phyloP scores from a whole-genome alignment of 2,113 vertebrate species.

The Leucoraja erinaceus region DNA sequence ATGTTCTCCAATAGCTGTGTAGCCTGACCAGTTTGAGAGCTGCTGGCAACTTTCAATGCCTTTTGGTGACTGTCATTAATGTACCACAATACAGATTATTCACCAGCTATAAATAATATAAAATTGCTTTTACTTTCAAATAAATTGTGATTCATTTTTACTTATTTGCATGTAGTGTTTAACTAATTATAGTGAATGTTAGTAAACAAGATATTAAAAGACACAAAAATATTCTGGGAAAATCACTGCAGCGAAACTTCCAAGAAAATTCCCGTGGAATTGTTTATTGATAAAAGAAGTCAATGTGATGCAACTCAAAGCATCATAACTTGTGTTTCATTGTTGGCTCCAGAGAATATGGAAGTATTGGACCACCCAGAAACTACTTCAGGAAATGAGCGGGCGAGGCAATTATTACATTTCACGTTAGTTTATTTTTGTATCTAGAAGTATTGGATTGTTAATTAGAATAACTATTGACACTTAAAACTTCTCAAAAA shows the following conservation, averaged over 20 bases:
- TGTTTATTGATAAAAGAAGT: too few species aligned
- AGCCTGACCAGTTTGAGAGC: neutral
- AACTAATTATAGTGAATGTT: neutral
- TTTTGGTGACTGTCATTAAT: neutral
- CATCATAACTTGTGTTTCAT: neutral
- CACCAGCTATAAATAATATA: too few species aligned
- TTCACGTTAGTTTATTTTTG: slow-evolving; percentile 13
- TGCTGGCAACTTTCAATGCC: neutral
- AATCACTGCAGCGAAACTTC: neutral
- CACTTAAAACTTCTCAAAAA: slow-evolving; percentile 13
- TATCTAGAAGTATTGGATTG: neutral
- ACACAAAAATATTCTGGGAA: neutral
- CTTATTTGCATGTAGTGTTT: neutral
- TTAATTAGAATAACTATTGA: neutral
- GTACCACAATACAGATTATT: neutral
- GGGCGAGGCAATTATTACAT: neutral
- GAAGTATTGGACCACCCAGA: neutral
- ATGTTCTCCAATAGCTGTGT: neutral
- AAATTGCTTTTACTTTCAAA: neutral
- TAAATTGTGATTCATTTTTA: neutral
- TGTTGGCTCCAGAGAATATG: neutral
- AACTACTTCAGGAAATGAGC: neutral
- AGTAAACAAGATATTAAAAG: neutral
- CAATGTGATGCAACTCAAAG: neutral
- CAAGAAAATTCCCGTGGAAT: neutral